A percentile compares a stretch with the other conserved stretches of the same genome.
phyloP scores from a whole-genome alignment of 2,888 invertebrate genomes.

The Synanthedon formicaeformis region DNA sequence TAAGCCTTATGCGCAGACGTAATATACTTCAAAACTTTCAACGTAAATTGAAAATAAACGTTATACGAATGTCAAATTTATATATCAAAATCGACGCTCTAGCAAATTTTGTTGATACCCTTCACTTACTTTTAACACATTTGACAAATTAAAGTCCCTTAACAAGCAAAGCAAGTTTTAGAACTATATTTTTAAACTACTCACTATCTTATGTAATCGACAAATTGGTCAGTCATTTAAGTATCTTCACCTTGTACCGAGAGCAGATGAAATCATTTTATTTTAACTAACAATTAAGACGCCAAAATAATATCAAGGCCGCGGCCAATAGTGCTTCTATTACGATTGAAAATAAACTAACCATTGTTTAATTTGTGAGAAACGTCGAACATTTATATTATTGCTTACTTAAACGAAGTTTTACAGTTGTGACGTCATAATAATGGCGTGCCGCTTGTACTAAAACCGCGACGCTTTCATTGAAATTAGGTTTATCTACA shows the following conservation, averaged over 20 bases:
- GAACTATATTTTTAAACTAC: no score
- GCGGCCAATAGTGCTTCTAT: neutral
- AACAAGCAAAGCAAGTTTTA: no score
- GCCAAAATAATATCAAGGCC: neutral
- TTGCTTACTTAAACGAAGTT: no score
- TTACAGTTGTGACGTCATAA: no score
- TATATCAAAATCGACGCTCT: neutral
- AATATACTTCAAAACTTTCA: neutral
- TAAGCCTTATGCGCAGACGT: conserved; percentile 3
- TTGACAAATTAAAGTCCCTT: no score
- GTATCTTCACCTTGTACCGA: neutral
- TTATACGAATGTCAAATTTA: conserved; percentile 1
- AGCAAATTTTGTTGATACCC: conserved; percentile 28
- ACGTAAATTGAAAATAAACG: conserved; percentile 3
- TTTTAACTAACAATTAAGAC: neutral
- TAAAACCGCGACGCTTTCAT: neutral
- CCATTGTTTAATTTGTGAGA: no score
- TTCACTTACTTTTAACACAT: conserved; percentile 22
- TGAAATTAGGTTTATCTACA: neutral
- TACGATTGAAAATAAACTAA: neutral
- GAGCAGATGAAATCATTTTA: neutral
- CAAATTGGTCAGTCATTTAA: neutral
- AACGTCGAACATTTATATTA: no score
- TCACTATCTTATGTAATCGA: no score
- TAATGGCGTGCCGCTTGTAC: neutral